These are phyloP conservation scores for Pandemis heparana DNA, from an alignment of 2,888 invertebrate species.

Conservation along the genomic window DNA sequence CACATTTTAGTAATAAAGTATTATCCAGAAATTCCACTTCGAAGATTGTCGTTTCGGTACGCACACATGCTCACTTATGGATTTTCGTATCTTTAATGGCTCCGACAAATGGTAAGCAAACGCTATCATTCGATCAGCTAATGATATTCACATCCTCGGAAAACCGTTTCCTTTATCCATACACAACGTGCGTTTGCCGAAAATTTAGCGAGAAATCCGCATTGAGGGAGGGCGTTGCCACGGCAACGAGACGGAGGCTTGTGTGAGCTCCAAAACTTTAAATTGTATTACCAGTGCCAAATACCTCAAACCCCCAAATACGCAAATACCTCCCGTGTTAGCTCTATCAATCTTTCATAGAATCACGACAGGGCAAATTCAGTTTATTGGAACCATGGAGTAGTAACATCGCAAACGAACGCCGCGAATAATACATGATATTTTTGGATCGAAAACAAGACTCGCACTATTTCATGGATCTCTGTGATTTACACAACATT, in stretches of 20 bases:
- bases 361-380: slow-evolving; percentile 48
- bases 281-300: slow-evolving; percentile 79
- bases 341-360: slow-evolving; percentile 62
- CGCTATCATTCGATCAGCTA: slow-evolving; percentile 67
- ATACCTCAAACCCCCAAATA: too few species aligned
- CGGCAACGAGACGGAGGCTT: slow-evolving; percentile 78
- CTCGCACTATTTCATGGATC: background rate
- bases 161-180: slow-evolving; percentile 81
- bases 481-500: background rate
- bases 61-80: slow-evolving; percentile 18
- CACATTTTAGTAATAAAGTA: background rate
- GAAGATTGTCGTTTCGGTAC: slow-evolving; percentile 1
- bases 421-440: background rate
- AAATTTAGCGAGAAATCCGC: slow-evolving; percentile 71
- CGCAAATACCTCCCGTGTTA: slow-evolving; percentile 67
- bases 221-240: slow-evolving; percentile 74
- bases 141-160: slow-evolving; percentile 83
- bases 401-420: background rate
- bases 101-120: slow-evolving; percentile 52
- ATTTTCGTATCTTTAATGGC: slow-evolving; percentile 61
- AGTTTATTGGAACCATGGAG: slow-evolving; percentile 44
- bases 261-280: slow-evolving; percentile 83
- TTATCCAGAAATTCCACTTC: background rate
- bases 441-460: background rate
- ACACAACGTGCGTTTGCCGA: slow-evolving; percentile 76